Base-by-base conservation (phyloP, 64 coral and sea anemone species). In the Anthopleura sola region DNA sequence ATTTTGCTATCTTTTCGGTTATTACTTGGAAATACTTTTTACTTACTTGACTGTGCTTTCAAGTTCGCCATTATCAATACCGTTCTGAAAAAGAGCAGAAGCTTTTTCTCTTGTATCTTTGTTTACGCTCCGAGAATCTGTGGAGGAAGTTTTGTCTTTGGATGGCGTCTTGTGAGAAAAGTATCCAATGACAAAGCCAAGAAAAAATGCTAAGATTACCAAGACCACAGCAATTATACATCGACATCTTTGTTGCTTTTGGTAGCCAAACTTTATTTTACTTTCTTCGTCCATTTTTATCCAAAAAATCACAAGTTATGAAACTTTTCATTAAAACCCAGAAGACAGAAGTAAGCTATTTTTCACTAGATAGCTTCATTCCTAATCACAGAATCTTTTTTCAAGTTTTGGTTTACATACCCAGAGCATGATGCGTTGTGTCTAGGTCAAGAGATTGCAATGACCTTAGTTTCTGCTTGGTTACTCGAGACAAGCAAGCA, bases 111-210 rank as follows among this genome's bases (percentile, higher is more conserved):
- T 84, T 7, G 20, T 37, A 37, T 84, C 66, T 28, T 90, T 69
- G 10, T 69, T 60, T 18, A 2, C 44, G 21, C 26, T 77, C 54
- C 55, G 81, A 20, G 71, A 2, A 4, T 39, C 82, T 1, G 0
- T 1, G 36, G 87, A 85, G 31, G 20, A 24, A 83, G 21, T 26
- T 1, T 19, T 14, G 50, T 46, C 37, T 28, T 5, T 57, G 2
- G 1, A 23, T 21, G 12, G 53, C 24, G 14, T 85, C 37, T 29
- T 87, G 46, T 0, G 36, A 64, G 82, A 86, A 24, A 95, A 86
- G 51, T 88, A 88, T 1, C 93, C 93, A 49, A 91, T 88, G 36
- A 95, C 36, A 85, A 95, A 91, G 12, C 93, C 93, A 91, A 14
- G 86, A 88, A 88, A 19, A 21, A 58, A 58, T 58, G 15, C 55